Evolutionary conservation across 1,140 invertebrate genomes (phyloP).

Genomic region (Zaprionus ghesquierei): DNA sequence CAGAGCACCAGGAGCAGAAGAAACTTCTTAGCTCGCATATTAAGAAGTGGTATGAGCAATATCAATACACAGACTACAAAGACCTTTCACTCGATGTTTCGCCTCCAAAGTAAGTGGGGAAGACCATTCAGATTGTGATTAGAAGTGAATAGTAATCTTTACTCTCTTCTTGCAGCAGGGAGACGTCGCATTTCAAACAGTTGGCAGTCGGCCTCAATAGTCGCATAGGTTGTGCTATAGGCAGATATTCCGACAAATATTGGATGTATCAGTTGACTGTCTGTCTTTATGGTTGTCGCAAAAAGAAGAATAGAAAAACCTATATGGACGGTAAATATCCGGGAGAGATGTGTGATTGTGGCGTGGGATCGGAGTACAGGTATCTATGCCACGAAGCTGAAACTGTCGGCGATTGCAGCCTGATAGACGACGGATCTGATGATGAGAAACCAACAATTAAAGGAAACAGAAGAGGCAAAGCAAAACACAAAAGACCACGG

Average conservation of each 20-base stretch:
- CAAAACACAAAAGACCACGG: no score
- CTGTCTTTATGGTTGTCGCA: neutral
- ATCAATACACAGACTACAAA: neutral
- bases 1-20: neutral
- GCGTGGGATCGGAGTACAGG: neutral
- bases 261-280: neutral
- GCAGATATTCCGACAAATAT: neutral
- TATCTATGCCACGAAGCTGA: neutral
- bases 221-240: neutral
- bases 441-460: no score
- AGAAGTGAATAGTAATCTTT: no score
- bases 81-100: neutral
- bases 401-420: no score
- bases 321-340: neutral
- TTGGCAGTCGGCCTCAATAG: neutral
- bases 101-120: neutral
- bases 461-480: no score
- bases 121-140: neutral
- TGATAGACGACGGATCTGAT: no score
- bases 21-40: neutral
- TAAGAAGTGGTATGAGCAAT: neutral
- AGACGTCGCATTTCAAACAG: neutral
- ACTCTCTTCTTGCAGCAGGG: neutral
- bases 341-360: neutral
- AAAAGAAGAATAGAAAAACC: neutral